Conservation (phyloP, 2,797 vertebrate species). For the Scolopax bukidnonensis region DNA sequence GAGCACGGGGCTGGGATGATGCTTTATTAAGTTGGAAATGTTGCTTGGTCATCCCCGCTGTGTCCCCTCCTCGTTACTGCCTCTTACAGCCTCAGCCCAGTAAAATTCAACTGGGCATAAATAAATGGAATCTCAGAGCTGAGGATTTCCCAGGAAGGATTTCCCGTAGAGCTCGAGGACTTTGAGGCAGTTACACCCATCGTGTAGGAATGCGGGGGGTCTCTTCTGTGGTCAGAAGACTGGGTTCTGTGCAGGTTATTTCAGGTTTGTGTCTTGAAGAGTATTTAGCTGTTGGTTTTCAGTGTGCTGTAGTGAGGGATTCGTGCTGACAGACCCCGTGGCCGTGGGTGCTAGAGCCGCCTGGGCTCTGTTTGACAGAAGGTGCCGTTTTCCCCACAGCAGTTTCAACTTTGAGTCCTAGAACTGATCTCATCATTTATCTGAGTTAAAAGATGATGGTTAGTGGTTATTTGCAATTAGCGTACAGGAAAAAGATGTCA, state of each 20-base stretch:
- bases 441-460: neutral
- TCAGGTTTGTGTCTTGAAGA: neutral
- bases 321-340: neutral
- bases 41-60: neutral
- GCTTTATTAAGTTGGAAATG: neutral
- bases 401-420: neutral
- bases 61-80: accelerated
- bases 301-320: neutral
- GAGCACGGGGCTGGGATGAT: neutral
- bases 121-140: neutral
- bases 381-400: neutral
- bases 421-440: neutral
- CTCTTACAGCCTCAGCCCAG: neutral
- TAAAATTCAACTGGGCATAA: neutral
- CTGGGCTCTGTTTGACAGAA: neutral
- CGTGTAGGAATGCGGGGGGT: neutral
- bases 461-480: conserved; percentile 14
- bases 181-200: neutral
- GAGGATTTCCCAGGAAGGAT: neutral
- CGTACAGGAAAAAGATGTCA: neutral
- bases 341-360: accelerated
- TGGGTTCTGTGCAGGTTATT: neutral
- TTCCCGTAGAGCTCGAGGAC: neutral
- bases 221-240: neutral
- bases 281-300: neutral